Evolutionary conservation across 2,113 vertebrate genomes (phyloP).

Genomic region (Lagopus muta): DNA sequence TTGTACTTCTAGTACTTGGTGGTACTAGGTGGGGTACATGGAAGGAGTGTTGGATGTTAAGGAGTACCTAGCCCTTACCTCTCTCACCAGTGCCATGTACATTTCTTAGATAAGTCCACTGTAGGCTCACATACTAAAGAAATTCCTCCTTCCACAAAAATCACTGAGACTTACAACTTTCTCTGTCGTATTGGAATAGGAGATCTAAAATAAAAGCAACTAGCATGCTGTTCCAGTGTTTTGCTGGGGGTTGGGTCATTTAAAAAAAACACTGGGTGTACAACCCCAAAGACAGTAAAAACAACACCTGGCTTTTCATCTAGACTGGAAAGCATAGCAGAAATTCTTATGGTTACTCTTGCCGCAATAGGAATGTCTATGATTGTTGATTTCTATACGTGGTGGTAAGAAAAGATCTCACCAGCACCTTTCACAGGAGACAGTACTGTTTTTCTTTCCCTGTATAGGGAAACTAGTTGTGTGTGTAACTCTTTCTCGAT

Average conservation of each 20-base stretch:
- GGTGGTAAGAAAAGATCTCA: not conserved
- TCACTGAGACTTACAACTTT: too few species aligned
- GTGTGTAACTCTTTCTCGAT: not conserved
- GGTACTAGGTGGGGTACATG: not conserved
- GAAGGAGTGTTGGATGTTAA: not conserved
- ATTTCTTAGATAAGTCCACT: not conserved
- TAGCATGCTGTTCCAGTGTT: accelerated
- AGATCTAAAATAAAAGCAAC: not conserved
- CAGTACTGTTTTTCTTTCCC: not conserved
- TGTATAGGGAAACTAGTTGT: not conserved
- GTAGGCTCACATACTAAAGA: not conserved
- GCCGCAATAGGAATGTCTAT: not conserved
- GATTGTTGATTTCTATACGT: not conserved
- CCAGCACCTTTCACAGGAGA: not conserved
- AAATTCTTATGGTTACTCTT: not conserved
- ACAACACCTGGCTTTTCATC: not conserved
- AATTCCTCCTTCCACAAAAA: not conserved
- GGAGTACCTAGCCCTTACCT: not conserved
- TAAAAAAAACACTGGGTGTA: not conserved
- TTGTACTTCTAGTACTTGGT: not conserved
- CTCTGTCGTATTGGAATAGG: not conserved
- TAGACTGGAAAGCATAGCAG: not conserved
- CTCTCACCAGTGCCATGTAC: not conserved
- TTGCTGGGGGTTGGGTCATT: not conserved
- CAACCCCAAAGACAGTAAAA: not conserved